Evolutionary conservation across 2,888 invertebrate genomes (phyloP), one percentile per base, ranked within the genome.

Genomic region (Onchidella celtica): DNA sequence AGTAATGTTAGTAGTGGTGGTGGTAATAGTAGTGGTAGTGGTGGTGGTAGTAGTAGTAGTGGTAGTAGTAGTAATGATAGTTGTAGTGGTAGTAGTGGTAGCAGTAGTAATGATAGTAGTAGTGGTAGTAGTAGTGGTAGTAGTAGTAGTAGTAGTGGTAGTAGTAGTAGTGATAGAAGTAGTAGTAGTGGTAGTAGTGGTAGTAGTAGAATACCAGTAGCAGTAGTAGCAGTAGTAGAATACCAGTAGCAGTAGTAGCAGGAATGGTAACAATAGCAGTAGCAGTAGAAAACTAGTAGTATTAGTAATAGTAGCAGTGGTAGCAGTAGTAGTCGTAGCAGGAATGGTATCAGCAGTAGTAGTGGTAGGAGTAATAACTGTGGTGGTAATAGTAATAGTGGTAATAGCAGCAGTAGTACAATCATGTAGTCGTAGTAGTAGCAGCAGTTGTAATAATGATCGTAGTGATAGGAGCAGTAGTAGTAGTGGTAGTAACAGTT

Each of bases 1-100:
- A 83, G 75, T 68, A 73, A 4, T 69, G 83, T 59, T 83, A 74
- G 69, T 79, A 79, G 80, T 69, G 74, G 69, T 79, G 79, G 68
- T 69, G 79, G 40, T 36, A 83, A 61, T 68, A 74, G 68, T 55
- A 83, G 68, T 74, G 79, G 9, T 70, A 73, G 40, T 73, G 69
- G 40, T 32, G 24, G 38, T 11, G 59, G 59, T 6, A 69, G 66
- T 57, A 69, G 40, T 29, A 57, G 66, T 69, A 78, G 14, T 69
- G 59, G 47, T 69, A 69, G 27, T 69, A 69, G 66, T 78, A 57
- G 47, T 69, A 69, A 47, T 69, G 69, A 34, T 78, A 78, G 66
- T 69, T 27, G 47, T 78, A 69, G 66, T 68, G 36, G 47, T 57
- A 47, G 66, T 69, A 34, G 3, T 57, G 69, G 38, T 59, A 59